A percentile compares a stretch with the other conserved stretches of the same genome.
Conservation (phyloP, 1,140 invertebrate species). For the Drosophila kikkawai region DNA sequence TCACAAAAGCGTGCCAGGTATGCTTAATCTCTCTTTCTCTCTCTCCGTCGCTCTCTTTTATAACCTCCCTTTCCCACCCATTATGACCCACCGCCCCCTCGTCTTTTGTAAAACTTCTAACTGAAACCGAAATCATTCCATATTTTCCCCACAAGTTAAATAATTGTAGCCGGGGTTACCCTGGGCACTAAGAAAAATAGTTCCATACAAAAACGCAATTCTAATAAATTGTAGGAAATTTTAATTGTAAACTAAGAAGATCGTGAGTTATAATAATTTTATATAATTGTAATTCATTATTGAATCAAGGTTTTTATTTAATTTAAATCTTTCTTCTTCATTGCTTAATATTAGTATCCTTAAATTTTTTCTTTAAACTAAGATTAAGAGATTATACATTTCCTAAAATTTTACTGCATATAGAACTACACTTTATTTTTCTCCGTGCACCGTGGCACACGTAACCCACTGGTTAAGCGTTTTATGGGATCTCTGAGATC, state of each 20-base stretch:
- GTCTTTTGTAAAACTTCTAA: slow-evolving; percentile 41
- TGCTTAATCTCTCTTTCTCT: slow-evolving; percentile 15
- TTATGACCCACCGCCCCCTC: neutral
- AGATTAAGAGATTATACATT: too few relatives aligned
- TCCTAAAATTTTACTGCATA: too few relatives aligned
- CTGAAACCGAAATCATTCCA: slow-evolving; percentile 77
- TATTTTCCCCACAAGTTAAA: slow-evolving; percentile 57
- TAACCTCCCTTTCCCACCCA: slow-evolving; percentile 6
- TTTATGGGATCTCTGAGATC: slow-evolving; percentile 6
- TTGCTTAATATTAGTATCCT: too few relatives aligned
- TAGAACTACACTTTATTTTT: neutral
- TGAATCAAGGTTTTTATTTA: too few relatives aligned
- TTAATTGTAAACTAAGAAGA: too few relatives aligned
- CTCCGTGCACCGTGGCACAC: slow-evolving; percentile 19
- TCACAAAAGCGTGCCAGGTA: slow-evolving; percentile 60
- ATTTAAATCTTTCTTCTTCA: too few relatives aligned
- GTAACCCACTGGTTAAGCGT: slow-evolving; percentile 17
- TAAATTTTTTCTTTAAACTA: too few relatives aligned
- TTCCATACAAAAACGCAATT: neutral
- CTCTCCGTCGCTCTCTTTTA: neutral
- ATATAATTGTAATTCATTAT: neutral
- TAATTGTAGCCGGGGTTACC: slow-evolving; percentile 34
- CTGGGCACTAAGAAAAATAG: slow-evolving; percentile 13
- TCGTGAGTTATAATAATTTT: neutral
- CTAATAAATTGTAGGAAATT: neutral